Conservation (phyloP, 2,113 vertebrate species). For the Gyps fulvus region DNA sequence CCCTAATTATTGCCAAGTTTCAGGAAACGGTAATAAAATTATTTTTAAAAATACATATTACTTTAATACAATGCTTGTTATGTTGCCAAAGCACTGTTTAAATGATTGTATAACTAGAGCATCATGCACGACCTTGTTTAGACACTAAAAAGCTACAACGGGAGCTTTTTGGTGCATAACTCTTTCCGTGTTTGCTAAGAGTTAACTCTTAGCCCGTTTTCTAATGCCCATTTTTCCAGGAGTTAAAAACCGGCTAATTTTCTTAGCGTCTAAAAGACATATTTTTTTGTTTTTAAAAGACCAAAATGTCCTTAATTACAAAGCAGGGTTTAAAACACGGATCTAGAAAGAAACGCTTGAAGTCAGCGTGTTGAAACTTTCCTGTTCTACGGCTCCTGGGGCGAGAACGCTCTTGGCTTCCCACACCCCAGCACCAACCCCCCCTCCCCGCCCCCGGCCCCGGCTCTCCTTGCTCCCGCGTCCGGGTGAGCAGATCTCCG, state of each 20-base stretch:
- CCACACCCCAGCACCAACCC: too few relatives aligned
- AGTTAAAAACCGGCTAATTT: neutral
- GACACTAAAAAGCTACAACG: neutral
- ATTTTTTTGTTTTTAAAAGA: neutral
- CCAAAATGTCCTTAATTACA: neutral
- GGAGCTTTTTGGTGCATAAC: neutral
- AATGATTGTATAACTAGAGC: neutral
- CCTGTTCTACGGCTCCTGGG: fast-evolving
- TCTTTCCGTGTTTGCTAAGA: neutral
- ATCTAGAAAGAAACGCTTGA: neutral
- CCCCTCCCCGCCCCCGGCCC: too few relatives aligned
- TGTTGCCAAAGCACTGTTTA: neutral
- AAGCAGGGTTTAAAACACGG: neutral
- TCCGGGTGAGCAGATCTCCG: too few relatives aligned
- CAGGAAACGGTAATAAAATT: neutral
- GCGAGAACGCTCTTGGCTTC: neutral
- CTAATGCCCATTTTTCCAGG: neutral
- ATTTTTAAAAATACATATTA: neutral
- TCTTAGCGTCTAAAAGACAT: neutral
- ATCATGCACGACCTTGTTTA: neutral
- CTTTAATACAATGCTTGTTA: neutral
- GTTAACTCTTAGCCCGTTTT: neutral
- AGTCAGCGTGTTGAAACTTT: fast-evolving
- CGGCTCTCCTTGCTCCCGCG: neutral
- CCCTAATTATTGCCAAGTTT: neutral